A percentile compares a stretch with the other conserved stretches of the same genome.
phyloP scores from a whole-genome alignment of 2,888 invertebrate genomes.

The Pteria penguin region DNA sequence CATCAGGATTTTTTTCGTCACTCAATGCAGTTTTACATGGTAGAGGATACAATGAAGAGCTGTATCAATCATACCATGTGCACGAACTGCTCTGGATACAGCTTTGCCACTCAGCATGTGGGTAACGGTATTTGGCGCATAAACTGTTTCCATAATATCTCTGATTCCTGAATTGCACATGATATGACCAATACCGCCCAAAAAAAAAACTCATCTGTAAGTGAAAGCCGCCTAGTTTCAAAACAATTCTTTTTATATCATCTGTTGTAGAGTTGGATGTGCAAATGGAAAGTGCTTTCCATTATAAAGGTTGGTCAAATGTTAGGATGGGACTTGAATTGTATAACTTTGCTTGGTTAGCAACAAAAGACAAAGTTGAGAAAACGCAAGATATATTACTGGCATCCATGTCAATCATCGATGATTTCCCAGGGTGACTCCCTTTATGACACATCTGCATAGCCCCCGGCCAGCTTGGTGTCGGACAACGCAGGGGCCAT shows the following conservation, averaged over 20 bases:
- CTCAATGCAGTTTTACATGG: too few relatives aligned
- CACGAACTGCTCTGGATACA: conserved; percentile 51
- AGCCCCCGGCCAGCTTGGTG: conserved; percentile 18
- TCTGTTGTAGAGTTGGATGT: not conserved
- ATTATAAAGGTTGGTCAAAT: conserved; percentile 57
- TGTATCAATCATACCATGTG: conserved; percentile 51
- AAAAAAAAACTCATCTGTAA: conserved; percentile 53
- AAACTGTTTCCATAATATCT: conserved; percentile 37
- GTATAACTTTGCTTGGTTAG: conserved; percentile 19
- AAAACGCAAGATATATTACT: conserved; percentile 45
- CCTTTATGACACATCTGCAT: conserved; percentile 40
- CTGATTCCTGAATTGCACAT: conserved; percentile 38
- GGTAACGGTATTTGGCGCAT: conserved; percentile 46
- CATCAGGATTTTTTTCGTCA: not conserved
- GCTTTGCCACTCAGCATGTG: conserved; percentile 61
- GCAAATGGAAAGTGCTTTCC: conserved; percentile 42
- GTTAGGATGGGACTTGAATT: conserved; percentile 45
- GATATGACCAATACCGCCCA: conserved; percentile 51
- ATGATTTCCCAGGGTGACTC: conserved; percentile 41
- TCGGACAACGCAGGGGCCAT: not conserved
- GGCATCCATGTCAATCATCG: conserved; percentile 50
- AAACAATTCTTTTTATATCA: conserved; percentile 3
- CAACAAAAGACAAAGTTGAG: conserved; percentile 45
- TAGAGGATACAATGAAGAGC: conserved; percentile 43
- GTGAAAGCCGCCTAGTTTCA: conserved; percentile 44